A percentile compares a stretch with the other conserved stretches of the same genome.
Conservation (phyloP, 2,888 invertebrate genomes). For the Phaedon cochleariae region DNA sequence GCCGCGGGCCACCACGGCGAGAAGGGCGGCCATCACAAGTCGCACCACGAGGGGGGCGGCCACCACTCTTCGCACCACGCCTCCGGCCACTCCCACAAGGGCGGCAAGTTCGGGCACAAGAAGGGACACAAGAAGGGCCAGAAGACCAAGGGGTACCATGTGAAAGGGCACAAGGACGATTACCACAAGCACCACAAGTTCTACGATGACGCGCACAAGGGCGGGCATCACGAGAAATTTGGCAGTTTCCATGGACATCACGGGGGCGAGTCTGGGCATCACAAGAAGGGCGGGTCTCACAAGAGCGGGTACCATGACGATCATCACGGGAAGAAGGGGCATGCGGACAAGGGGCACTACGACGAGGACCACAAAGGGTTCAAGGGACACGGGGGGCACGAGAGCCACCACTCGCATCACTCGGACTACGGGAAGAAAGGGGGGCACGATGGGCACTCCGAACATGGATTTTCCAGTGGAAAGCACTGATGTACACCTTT, state of each 20-base stretch:
- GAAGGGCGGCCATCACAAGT: constrained; percentile 82
- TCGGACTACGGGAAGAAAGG: constrained; percentile 83
- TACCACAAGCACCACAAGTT: constrained; percentile 88
- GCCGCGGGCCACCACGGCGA: constrained; percentile 80
- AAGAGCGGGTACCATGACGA: constrained; percentile 82
- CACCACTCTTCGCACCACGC: constrained; percentile 82
- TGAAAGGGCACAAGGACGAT: constrained; percentile 87
- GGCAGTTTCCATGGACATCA: constrained; percentile 82
- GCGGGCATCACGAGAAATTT: constrained; percentile 83
- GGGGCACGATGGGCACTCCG: constrained; percentile 78
- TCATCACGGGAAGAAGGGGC: constrained; percentile 84
- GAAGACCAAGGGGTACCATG: constrained; percentile 83
- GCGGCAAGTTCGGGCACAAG: constrained; percentile 81
- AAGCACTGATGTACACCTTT: constrained; percentile 18
- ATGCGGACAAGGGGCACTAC: constrained; percentile 83
- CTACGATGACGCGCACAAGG: constrained; percentile 88
- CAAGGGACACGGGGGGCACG: constrained; percentile 82
- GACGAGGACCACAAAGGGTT: constrained; percentile 85
- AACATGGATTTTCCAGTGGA: constrained; percentile 69
- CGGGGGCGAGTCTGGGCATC: constrained; percentile 79
- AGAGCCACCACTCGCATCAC: constrained; percentile 78
- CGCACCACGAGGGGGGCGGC: constrained; percentile 79
- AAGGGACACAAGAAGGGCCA: constrained; percentile 88
- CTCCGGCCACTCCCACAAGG: constrained; percentile 80
- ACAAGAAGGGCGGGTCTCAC: constrained; percentile 83